A percentile compares a stretch with the other conserved stretches of the same genome.
phyloP scores from a whole-genome alignment of 1,140 invertebrate species.

The Nymphalis io region DNA sequence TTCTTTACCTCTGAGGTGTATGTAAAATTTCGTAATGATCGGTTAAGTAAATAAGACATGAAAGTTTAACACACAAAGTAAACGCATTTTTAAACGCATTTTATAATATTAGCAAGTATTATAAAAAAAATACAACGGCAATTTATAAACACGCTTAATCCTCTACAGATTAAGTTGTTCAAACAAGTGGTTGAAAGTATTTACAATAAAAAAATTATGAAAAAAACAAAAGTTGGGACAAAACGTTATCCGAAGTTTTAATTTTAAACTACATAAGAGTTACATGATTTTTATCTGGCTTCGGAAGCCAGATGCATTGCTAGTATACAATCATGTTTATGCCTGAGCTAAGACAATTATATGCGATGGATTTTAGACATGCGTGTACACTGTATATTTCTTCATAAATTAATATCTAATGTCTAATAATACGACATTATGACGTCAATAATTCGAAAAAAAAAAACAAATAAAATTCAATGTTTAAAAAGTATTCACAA shows the following conservation, averaged over 20 bases:
- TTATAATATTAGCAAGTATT: too few species aligned
- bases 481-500: too few species aligned
- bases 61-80: too few species aligned
- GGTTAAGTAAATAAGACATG: too few species aligned
- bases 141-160: too few species aligned
- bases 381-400: slow-evolving; percentile 3
- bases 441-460: neutral
- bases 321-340: slow-evolving; percentile 29
- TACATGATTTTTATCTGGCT: slow-evolving; percentile 29
- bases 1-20: too few species aligned
- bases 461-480: too few species aligned
- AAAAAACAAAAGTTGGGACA: neutral
- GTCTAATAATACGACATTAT: neutral
- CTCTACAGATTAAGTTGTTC: too few species aligned
- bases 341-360: slow-evolving; percentile 29
- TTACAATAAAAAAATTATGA: neutral
- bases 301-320: slow-evolving; percentile 31
- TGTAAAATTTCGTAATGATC: too few species aligned
- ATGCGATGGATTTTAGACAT: slow-evolving; percentile 24
- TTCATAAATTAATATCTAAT: slow-evolving; percentile 15
- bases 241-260: slow-evolving; percentile 11
- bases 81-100: too few species aligned
- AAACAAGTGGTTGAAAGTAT: neutral
- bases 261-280: slow-evolving; percentile 25
- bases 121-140: too few species aligned